Base-by-base conservation (phyloP, 1,140 invertebrate species). In the Eumaeus atala region DNA sequence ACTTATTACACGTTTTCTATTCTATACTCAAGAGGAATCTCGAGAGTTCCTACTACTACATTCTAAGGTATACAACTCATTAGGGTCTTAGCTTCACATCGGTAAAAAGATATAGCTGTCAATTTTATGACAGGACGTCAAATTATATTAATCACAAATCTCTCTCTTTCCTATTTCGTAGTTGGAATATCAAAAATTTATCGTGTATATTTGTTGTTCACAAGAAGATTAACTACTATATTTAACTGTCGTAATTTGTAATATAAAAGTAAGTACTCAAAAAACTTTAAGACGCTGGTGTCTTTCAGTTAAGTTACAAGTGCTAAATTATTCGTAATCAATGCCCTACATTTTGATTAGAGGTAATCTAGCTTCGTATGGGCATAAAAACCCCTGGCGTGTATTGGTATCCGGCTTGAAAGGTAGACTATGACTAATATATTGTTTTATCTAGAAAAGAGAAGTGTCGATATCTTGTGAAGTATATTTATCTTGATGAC, bases 341-440 rank as follows among this genome's bases (percentile, higher is more conserved):
- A 95, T 95, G 94, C 94, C 94, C 87, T 95, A 95, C 92, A 94
- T 95, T 90, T 90, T 95, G 89, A 93, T 95, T 71, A 90, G 93
- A 82, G 94, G 94, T 87, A 95, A 95, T 90, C 90, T 95, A 78
- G 93, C 93, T 77, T 94, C 93, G 49, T 95, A 95, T 80, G 92
- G 92, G 83, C 92, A 94, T 84, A 93, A 91, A 87, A 93, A 93
- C 88, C 93, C 93, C 80, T 95, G 93, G 93, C 90, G 93, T 84
- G 93, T 95, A 65, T 89, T 94, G 67, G 93, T 95, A 64, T 94
- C 93, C 72, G 94, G 94, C 78, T 87, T 95, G 67, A 95, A 95
- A 93, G 92, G 92, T 93, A 83, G 54, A 61, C 64, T 61, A 62
- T 64, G 36, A 62, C 50, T 21, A 59, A 55, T 55, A 51, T 52